Evolutionary conservation across 2,888 invertebrate genomes (phyloP), one percentile per base, ranked within the genome.

Genomic region (Drosophila limbata): DNA sequence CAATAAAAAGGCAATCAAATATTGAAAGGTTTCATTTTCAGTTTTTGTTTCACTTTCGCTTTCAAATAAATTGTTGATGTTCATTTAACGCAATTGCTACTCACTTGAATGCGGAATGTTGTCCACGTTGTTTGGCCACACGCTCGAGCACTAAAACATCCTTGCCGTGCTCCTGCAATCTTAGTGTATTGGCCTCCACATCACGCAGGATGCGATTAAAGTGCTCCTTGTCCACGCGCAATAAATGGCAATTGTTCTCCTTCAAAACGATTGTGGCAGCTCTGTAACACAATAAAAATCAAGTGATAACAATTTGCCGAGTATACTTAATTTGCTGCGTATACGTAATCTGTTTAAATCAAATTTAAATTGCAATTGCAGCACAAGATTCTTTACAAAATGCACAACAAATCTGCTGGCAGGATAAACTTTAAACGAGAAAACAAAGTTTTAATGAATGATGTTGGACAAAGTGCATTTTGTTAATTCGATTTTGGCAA

Each of bases 101-200:
- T 93, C 93, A 96, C 95, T 96, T 96, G 93, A 95, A 93, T 84
- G 93, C 92, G 61, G 93, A 92, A 88, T 93, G 92, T 69, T 92
- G 92, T 91, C 94, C 94, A 76, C 93, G 93, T 89, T 94, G 93
- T 79, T 94, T 93, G 60, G 94, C 94, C 81, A 95, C 95, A 91
- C 95, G 96, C 92, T 97, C 96, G 81, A 97, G 93, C 42, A 97
- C 95, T 79, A 97, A 93, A 42, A 97, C 97, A 93, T 97, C 97
- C 89, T 96, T 95, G 44, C 96, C 96, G 89, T 96, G 96, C 90
- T 97, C 97, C 91, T 96, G 96, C 81, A 97, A 93, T 52, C 96
- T 93, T 50, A 97, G 95, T 39, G 97, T 97, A 91, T 97, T 97
- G n/a, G 96, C 96, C 92, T 97, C 97, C 39, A 97, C 96, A 93